Base-by-base conservation (phyloP, 2,797 vertebrate genomes). In the Tinamus major region DNA sequence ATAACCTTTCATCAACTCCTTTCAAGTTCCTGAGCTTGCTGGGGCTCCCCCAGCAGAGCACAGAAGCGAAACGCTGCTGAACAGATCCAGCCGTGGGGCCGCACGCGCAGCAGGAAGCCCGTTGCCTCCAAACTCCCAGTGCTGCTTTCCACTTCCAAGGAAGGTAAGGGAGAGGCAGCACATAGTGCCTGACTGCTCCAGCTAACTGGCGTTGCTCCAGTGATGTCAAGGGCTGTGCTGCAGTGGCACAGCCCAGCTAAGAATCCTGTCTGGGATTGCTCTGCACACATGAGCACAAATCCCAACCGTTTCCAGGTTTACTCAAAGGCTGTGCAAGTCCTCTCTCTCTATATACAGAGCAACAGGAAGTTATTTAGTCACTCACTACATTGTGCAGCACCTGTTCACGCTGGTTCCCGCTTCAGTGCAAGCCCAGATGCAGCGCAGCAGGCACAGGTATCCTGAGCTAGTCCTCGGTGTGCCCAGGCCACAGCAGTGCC, bases 51-150 rank as follows among this genome's bases (percentile, higher is more conserved):
- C 80, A 37, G 55, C 33, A 87, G 5, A 94, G 49, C 2, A 7
- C 33, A 44, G 2, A 67, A 85, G 85, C 80, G 85, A 67, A 88
- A 51, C 35, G 23, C 41, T 53, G 76, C 12, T 87, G 78, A 81
- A 94, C 85, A 94, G 46, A 94, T 62, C 48, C 59, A 24, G 17
- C 70, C 68, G 62, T 69, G 53, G 75, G 71, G 48, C 92, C 90
- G 94, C 86, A 89, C 56, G 87, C 58, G 51, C 61, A 82, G 85
- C 12, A 87, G 82, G 83, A 92, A 92, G 65, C 33, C 55, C 46
- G 33, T 26, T 96, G 78, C 68, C 44, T 75, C 1, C 0, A 53
- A 75, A 93, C 58, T 87, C 87, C 80, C 87, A 87, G 70, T 31
- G 63, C 81, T 82, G 14, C 58, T 84, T 87, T 75, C 70, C 31